Percentiles rank a stretch among this genome's conserved stretches.
phyloP scores from a whole-genome alignment of 2,797 vertebrate genomes.

The Phataginus tricuspis region DNA sequence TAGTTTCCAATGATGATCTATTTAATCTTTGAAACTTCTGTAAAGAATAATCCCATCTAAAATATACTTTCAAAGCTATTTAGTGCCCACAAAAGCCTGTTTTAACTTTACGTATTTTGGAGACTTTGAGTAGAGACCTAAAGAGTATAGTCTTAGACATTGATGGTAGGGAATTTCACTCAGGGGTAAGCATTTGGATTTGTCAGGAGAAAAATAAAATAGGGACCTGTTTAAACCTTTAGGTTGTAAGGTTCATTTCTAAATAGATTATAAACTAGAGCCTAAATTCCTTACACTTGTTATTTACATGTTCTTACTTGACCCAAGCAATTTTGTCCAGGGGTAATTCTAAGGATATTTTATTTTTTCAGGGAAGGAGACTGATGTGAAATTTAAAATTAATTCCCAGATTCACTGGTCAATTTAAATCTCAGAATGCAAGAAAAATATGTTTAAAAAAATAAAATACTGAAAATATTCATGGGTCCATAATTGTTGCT shows the following conservation, averaged over 20 bases:
- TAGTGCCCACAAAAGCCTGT: neutral
- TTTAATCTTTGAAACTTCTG: slow-evolving; percentile 25
- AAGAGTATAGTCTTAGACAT: neutral
- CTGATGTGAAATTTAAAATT: slow-evolving; percentile 49
- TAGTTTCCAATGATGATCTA: slow-evolving; percentile 8
- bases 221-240: neutral
- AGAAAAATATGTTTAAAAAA: neutral
- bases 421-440: slow-evolving; percentile 15
- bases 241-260: neutral
- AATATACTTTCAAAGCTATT: neutral
- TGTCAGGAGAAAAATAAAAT: slow-evolving; percentile 18
- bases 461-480: neutral
- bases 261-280: neutral
- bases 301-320: slow-evolving; percentile 43
- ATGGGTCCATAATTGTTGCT: neutral
- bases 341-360: slow-evolving; percentile 33
- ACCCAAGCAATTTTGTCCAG: slow-evolving; percentile 1
- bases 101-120: slow-evolving; percentile 43
- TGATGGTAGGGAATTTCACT: neutral
- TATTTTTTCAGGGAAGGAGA: slow-evolving; percentile 17
- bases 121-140: slow-evolving; percentile 1
- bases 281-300: slow-evolving; percentile 48
- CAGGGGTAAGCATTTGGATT: neutral
- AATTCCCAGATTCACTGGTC: slow-evolving; percentile 31
- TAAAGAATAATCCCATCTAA: slow-evolving; percentile 34